These are phyloP conservation scores for Drosophila sp. DNA, from an alignment of 1,140 invertebrate species.

Conservation along the genomic window DNA sequence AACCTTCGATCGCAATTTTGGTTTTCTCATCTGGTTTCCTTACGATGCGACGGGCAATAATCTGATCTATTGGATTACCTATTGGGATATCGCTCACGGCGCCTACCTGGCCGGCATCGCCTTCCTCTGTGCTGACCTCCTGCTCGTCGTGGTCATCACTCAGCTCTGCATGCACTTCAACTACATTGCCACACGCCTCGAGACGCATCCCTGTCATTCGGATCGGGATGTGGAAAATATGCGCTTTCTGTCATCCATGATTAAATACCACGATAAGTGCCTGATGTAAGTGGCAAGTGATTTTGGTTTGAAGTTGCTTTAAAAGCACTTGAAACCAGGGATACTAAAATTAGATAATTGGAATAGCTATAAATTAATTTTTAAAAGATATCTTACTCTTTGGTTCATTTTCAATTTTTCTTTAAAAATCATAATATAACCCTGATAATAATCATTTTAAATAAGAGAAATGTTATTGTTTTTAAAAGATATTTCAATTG, in stretches of 20 bases:
- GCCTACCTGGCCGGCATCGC: slow-evolving; percentile 77
- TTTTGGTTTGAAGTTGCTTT: too few species aligned
- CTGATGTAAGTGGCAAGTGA: slow-evolving; percentile 55
- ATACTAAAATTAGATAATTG: too few species aligned
- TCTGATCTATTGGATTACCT: slow-evolving; percentile 68
- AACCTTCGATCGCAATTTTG: slow-evolving; percentile 70
- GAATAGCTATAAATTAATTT: too few species aligned
- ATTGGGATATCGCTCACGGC: slow-evolving; percentile 74
- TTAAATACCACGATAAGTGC: slow-evolving; percentile 73
- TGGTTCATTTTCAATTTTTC: too few species aligned
- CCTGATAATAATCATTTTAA: too few species aligned
- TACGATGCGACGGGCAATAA: slow-evolving; percentile 62
- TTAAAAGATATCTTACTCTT: too few species aligned
- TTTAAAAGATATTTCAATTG: too few species aligned
- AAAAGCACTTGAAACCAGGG: too few species aligned
- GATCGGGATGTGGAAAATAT: slow-evolving; percentile 47
- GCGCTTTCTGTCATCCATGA: slow-evolving; percentile 55
- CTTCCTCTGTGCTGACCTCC: slow-evolving; percentile 73
- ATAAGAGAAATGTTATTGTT: too few species aligned
- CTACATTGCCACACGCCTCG: slow-evolving; percentile 61
- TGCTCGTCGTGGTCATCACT: slow-evolving; percentile 75
- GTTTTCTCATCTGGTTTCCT: slow-evolving; percentile 79
- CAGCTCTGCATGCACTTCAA: slow-evolving; percentile 81
- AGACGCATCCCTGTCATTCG: slow-evolving; percentile 48
- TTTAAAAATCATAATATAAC: too few species aligned